Base-by-base conservation (phyloP, 2,888 invertebrate genomes). In the Pristionchus japonicus region DNA sequence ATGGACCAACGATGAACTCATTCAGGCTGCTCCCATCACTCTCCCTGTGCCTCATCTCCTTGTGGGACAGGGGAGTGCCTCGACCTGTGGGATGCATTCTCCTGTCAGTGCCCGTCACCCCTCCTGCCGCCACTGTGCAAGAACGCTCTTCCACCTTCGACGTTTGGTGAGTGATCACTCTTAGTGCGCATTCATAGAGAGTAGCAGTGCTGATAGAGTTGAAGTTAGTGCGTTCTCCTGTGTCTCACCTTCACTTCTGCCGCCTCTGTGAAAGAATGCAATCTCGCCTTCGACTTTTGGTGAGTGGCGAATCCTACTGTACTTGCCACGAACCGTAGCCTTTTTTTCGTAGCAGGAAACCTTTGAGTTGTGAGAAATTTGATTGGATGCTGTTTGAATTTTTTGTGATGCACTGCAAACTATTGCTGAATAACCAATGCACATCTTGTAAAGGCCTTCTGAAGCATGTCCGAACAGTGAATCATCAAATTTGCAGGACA, bases 41-140 rank as follows among this genome's bases (percentile, higher is more conserved):
- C 90, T 43, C 93, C 92, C 64, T 94, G 94, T 88, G 88, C 90
- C 17, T 31, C 89, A 17, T 90, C 89, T 31, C 90, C 92, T 31
- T 93, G 93, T 88, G 92, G 93, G 83, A 91, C 90, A 47, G 93
- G 92, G 34, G 57, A 77, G 0, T 94, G 94, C 74, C 83, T 93
- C 17, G 93, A 93, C 74, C 90, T 91, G 34, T 93, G 93, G 93
- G 91, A 90, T 49, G 87, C 90, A 17, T 92, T 91, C 80, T 87
- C 88, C 23, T 94, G 94, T 88, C 1, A 20, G 23, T 88, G 92
- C 70, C 74, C 61, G 31, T 89, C 93, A 17, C 94, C 94, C 23
- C 93, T 91, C 88, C 88, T 94, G 17, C 91, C 90, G 77, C 93
- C 93, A 3, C 88, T 89, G 43, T 94, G 94, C 87, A 88, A 87